phyloP scores from a whole-genome alignment of 2,113 vertebrate species.

The Varanus salvator region DNA sequence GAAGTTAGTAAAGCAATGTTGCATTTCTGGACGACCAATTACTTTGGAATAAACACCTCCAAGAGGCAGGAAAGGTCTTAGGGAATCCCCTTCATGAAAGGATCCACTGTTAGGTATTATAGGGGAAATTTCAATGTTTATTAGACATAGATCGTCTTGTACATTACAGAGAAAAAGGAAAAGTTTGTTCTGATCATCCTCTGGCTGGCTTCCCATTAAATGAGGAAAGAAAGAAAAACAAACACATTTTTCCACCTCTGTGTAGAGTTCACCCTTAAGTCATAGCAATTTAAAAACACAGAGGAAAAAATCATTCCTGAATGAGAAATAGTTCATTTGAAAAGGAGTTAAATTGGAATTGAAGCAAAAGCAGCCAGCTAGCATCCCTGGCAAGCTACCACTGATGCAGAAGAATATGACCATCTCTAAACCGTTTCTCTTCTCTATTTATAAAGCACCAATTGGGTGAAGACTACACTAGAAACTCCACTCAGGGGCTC shows the following conservation, averaged over 20 bases:
- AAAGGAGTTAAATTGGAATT: too few relatives aligned
- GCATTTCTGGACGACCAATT: slow-evolving; percentile 53
- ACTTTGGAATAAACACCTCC: slow-evolving; percentile 13
- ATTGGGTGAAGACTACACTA: too few relatives aligned
- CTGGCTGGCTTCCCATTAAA: background rate
- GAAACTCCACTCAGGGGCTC: too few relatives aligned
- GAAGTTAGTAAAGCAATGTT: slow-evolving; percentile 33
- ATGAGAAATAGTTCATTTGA: too few relatives aligned
- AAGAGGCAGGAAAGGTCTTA: background rate
- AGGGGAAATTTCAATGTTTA: background rate
- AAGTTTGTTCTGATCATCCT: background rate
- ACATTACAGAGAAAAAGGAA: background rate
- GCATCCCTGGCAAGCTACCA: too few relatives aligned
- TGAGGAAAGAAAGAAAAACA: background rate
- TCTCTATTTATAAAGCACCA: too few relatives aligned
- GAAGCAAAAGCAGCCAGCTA: too few relatives aligned
- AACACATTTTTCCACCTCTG: background rate
- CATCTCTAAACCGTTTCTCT: too few relatives aligned
- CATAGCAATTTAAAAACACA: background rate
- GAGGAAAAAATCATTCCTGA: background rate
- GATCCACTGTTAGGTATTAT: background rate
- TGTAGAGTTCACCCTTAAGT: background rate
- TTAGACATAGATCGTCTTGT: background rate
- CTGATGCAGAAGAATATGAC: too few relatives aligned
- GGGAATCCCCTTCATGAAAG: background rate